phyloP scores from a whole-genome alignment of 2,888 invertebrate species.

The Lepetodrilus schrolli region DNA sequence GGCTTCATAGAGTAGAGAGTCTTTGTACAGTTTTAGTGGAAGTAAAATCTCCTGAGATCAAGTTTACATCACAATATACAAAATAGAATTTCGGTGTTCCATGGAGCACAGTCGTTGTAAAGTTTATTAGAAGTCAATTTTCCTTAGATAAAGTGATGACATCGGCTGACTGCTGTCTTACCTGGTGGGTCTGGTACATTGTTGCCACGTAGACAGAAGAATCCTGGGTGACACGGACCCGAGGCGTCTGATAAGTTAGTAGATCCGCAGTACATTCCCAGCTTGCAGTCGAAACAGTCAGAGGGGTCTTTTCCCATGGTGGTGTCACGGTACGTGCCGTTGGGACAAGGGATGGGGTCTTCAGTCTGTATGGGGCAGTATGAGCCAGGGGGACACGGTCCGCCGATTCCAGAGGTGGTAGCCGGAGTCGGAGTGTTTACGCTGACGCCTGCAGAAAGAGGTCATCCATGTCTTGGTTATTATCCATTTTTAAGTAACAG shows the following conservation, averaged over 20 bases:
- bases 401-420: conserved; percentile 67
- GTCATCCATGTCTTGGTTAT: too few species aligned
- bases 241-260: conserved; percentile 59
- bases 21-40: too few species aligned
- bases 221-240: conserved; percentile 69
- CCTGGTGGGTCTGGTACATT: conserved; percentile 66
- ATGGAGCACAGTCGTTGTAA: too few species aligned
- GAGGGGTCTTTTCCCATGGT: conserved; percentile 44
- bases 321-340: conserved; percentile 65
- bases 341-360: conserved; percentile 69
- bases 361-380: conserved; percentile 70
- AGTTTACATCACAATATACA: too few species aligned
- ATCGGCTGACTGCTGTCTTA: conserved; percentile 42
- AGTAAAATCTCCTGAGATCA: too few species aligned
- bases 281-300: conserved; percentile 66
- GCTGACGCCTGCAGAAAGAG: conserved; percentile 58
- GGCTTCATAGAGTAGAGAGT: too few species aligned
- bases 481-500: too few species aligned
- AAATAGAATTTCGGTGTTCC: too few species aligned
- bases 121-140: too few species aligned
- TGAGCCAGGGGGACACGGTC: conserved; percentile 70
- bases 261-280: conserved; percentile 68
- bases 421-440: conserved; percentile 63
- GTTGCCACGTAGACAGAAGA: conserved; percentile 68
- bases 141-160: too few species aligned